Evolutionary conservation across 2,113 vertebrate genomes (phyloP), one percentile per base, ranked within the genome.

Genomic region (Platanista minor): DNA sequence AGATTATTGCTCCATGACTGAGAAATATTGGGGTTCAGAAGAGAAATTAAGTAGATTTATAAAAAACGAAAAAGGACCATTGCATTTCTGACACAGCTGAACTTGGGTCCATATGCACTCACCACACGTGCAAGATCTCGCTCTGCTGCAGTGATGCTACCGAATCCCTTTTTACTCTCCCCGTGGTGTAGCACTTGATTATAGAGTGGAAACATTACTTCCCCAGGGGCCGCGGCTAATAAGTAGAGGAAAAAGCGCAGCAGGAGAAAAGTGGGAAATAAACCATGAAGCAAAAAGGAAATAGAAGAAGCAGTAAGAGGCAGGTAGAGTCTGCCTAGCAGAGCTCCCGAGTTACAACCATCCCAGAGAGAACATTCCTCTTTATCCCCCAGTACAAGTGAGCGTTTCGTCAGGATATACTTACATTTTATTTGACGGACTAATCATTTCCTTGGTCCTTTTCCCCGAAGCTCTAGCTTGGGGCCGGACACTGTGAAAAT

Each of bases 381-480:
- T 57, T 43, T 67, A 31, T 74, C 69, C 52, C n/a, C 23, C 66
- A 46, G n/a, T n/a, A 36, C 52, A n/a, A 92, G 62, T 2, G 41
- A 81, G 14, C 17, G 29, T 81, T 91, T 84, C 31, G 8, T 91
- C 77, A 67, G 86, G 52, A 18, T 75, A 6, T 75, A 87, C 94
- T 98, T 66, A 97, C 92, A 82, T 95, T 84, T 97, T 49, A 71
- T 78, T 90, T 71, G 43, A 69, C 0, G 8, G 62, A 41, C n/a
- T 23, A 78, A 27, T 82, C 36, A 80, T 46, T 80, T 91, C 25
- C 82, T 93, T 57, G 41, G 15, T 91, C 46, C 64, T 75, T 84
- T 89, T 54, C 23, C 39, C 75, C 1, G 4, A 88, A 96, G 61
- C 61, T 89, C 43, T 88, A 88, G 31, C 78, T 62, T 87, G 27